Base-by-base conservation (phyloP, 2,888 invertebrate species). In the Eupelmus urozonus region DNA sequence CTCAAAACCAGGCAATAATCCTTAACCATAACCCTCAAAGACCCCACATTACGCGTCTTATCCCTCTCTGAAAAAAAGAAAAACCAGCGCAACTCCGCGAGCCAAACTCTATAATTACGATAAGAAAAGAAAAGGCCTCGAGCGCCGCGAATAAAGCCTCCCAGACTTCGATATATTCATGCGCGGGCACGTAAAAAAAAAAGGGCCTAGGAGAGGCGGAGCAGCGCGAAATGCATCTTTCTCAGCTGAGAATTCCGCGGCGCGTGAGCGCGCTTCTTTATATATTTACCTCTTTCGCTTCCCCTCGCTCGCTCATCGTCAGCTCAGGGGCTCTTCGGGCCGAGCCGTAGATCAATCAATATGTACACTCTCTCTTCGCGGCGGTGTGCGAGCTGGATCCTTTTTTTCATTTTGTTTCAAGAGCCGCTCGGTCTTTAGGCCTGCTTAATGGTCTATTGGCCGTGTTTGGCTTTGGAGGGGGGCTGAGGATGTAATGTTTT, bases 261-360 rank as follows among this genome's bases (percentile, higher is more conserved):
- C n/a, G n/a, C n/a, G 9, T 34, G 34, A 5, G 18, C 2, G 16
- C 27, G 11, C 4, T 25, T 25, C 9, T 45, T 45, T 45, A 16
- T 53, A 20, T 53, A 55, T 55, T 23, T 60, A 60, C 16, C 29
- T 20, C 42, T 20, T 20, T 40, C 62, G n/a, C 20, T 18, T 63
- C 23, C 11, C 11, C 60, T 60, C 60, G 34, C 11, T 18, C 16
- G 11, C 27, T 57, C 45, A 45, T 45, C 34, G 34, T 34, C 49
- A n/a, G 13, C 23, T n/a, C n/a, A 23, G 1, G 57, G 27, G 42
- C 63, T 74, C 72, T 81, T 81, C 53, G 3, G 34, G 9, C 34
- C 9, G 83, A 86, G 85, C 87, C 83, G 86, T 86, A 87, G 87
- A 87, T 87, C 87, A 87, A 88, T 88, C 87, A 87, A 87, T 87